Conservation (phyloP, 2,113 vertebrate species). For the Tringa solitaria region DNA sequence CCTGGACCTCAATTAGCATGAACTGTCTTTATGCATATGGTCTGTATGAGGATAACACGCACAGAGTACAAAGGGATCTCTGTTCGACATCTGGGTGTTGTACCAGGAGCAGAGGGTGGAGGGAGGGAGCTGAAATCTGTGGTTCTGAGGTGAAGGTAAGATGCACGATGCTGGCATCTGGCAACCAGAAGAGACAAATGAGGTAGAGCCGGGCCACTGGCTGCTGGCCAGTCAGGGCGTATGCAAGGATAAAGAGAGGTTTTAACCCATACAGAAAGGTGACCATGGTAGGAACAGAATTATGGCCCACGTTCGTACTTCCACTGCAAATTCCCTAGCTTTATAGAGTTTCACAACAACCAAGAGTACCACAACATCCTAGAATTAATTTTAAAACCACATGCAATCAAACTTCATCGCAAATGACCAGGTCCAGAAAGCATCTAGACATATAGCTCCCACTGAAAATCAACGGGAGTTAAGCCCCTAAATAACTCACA, state of each 20-base stretch:
- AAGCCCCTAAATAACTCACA: neutral
- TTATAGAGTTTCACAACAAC: neutral
- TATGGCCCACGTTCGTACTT: neutral
- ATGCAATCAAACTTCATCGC: neutral
- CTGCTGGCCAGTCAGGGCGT: neutral
- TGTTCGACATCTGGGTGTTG: neutral
- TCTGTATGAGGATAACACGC: neutral
- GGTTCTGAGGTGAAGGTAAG: neutral
- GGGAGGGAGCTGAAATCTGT: neutral
- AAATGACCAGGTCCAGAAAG: neutral
- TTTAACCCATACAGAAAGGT: neutral
- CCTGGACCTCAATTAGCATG: neutral
- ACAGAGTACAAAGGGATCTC: neutral
- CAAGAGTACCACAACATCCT: neutral
- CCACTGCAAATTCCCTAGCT: neutral
- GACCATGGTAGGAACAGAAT: neutral
- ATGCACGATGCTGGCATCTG: neutral
- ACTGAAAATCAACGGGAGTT: neutral
- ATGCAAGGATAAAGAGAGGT: neutral
- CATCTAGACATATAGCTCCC: neutral
- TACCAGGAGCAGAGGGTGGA: neutral
- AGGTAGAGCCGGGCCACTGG: neutral
- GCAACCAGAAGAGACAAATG: neutral
- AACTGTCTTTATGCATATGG: neutral
- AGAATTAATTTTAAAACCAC: neutral